These are phyloP conservation scores for Camarhynchus parvulus DNA, from an alignment of 2,113 vertebrate genomes.

Conservation along the genomic window DNA sequence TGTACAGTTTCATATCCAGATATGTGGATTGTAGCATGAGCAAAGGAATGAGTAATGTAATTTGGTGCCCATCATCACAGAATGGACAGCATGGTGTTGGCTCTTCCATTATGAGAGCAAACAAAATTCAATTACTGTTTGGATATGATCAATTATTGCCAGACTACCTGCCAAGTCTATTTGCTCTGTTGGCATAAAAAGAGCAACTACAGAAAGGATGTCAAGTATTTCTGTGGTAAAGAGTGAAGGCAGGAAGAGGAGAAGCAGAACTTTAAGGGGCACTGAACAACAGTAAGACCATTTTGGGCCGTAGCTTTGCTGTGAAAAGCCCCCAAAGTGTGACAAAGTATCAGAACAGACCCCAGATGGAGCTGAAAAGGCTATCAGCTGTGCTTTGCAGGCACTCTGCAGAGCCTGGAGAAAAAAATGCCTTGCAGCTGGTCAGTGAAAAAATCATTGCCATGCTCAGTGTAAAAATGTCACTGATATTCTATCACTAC, in stretches of 20 bases:
- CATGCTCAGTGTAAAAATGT: not conserved
- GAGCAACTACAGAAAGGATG: constrained; percentile 23
- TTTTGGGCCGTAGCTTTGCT: not conserved
- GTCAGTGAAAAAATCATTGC: constrained; percentile 20
- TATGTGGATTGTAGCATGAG: not conserved
- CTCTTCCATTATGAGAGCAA: not conserved
- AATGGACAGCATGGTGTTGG: not conserved
- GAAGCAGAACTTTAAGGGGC: constrained; percentile 29
- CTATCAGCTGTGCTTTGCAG: constrained; percentile 11
- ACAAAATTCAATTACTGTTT: constrained; percentile 65
- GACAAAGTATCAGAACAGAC: not conserved
- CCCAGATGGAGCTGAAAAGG: constrained; percentile 32
- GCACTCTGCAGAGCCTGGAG: not conserved
- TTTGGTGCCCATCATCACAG: constrained; percentile 8
- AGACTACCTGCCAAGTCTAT: constrained; percentile 40
- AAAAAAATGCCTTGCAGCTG: constrained; percentile 5
- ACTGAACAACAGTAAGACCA: not conserved
- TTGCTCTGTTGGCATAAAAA: constrained; percentile 37
- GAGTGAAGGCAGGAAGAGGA: not conserved
- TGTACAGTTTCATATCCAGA: not conserved
- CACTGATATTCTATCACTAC: not conserved
- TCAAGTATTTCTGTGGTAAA: not conserved
- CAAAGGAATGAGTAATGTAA: constrained; percentile 6
- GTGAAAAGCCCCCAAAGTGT: not conserved
- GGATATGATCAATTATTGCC: constrained; percentile 59